A percentile compares a stretch with the other conserved stretches of the same genome.
Evolutionary conservation across 2,888 invertebrate species (phyloP).

Genomic region (Euphydryas editha): DNA sequence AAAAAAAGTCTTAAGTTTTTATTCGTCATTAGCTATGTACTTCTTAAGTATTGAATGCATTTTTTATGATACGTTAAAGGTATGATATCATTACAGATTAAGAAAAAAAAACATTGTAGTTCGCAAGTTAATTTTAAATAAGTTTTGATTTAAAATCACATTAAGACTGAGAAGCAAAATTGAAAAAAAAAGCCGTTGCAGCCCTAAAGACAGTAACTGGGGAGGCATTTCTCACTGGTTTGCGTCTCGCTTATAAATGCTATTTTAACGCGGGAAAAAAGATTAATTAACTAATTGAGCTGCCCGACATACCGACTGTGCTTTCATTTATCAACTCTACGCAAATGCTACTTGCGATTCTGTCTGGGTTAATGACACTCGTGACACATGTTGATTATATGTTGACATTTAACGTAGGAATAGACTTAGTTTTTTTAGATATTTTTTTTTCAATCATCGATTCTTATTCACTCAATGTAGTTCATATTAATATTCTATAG

Average conservation of each 20-base stretch:
- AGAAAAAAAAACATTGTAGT: not conserved
- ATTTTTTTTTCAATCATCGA: not conserved
- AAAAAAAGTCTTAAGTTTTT: too few species aligned
- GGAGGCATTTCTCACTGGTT: slow-evolving; percentile 75
- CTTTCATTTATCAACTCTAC: slow-evolving; percentile 39
- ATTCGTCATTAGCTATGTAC: too few species aligned
- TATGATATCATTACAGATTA: not conserved
- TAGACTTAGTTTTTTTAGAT: not conserved
- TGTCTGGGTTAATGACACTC: slow-evolving; percentile 41
- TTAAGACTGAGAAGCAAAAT: slow-evolving; percentile 1
- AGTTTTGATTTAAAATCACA: not conserved
- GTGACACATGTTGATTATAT: slow-evolving; percentile 26
- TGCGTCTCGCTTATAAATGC: slow-evolving; percentile 79
- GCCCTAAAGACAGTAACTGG: slow-evolving; percentile 61
- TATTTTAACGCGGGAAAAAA: slow-evolving; percentile 83
- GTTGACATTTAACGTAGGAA: not conserved
- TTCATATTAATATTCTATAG: too few species aligned
- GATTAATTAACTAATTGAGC: slow-evolving; percentile 84
- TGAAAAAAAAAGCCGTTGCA: slow-evolving; percentile 46
- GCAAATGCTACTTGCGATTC: slow-evolving; percentile 39
- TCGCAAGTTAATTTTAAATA: not conserved
- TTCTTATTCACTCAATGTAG: too few species aligned
- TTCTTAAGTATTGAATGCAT: too few species aligned
- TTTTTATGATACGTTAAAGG: too few species aligned
- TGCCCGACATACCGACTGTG: slow-evolving; percentile 56